Conservation (phyloP, 2,113 vertebrate genomes). For the Pseudorasbora parva region DNA sequence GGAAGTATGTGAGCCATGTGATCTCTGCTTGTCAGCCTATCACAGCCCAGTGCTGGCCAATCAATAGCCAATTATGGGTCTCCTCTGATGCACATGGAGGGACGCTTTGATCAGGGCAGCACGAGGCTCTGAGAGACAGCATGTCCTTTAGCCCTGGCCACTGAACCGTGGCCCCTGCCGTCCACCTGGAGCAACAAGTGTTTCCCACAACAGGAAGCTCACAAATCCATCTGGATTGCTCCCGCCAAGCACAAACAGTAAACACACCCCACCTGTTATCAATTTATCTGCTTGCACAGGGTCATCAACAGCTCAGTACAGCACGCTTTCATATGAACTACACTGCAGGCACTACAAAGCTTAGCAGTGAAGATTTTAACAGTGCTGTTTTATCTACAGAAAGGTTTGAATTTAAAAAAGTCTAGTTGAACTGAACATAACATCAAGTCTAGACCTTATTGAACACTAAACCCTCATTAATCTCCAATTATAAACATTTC, state of each 20-base stretch:
- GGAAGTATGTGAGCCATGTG: slow-evolving; percentile 56
- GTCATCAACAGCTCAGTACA: slow-evolving; percentile 52
- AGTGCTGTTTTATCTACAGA: background rate
- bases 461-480: background rate
- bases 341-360: background rate
- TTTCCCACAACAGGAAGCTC: slow-evolving; percentile 60
- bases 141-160: slow-evolving; percentile 71
- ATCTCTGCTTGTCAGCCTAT: slow-evolving; percentile 55
- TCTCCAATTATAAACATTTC: background rate
- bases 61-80: slow-evolving; percentile 86
- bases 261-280: slow-evolving; percentile 70
- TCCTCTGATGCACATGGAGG: slow-evolving; percentile 79
- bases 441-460: background rate
- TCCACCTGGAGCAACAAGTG: slow-evolving; percentile 73
- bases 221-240: slow-evolving; percentile 61
- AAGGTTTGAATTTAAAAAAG: background rate
- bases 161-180: slow-evolving; percentile 76
- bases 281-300: slow-evolving; percentile 66
- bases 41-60: slow-evolving; percentile 69
- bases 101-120: slow-evolving; percentile 81
- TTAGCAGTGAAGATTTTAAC: slow-evolving; percentile 48
- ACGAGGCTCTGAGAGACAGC: slow-evolving; percentile 71
- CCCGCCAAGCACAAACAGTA: slow-evolving; percentile 63
- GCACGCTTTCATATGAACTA: background rate
- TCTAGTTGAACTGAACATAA: background rate